These are phyloP conservation scores for Micromesistius poutassou DNA, from an alignment of 2,797 vertebrate genomes.

Conservation along the genomic window DNA sequence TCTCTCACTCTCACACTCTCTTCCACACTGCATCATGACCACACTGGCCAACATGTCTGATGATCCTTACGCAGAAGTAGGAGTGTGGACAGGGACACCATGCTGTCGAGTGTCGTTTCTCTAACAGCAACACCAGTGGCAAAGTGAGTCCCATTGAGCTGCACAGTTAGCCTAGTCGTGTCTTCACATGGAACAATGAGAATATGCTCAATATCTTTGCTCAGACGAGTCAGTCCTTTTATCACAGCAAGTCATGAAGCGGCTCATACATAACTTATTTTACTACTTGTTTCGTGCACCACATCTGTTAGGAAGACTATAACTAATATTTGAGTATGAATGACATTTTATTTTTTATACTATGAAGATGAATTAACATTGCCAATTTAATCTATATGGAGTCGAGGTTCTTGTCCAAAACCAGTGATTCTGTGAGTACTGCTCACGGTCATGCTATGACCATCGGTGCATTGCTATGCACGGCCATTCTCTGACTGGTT, in stretches of 20 bases:
- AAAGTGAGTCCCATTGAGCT: not conserved
- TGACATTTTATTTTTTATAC: no score
- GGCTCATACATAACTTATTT: no score
- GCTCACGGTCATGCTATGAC: no score
- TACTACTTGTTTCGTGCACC: no score
- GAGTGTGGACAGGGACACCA: not conserved
- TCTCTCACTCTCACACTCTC: not conserved
- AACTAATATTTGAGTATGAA: no score
- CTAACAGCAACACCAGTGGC: not conserved
- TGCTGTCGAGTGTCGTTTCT: constrained; percentile 2
- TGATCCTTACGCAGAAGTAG: not conserved
- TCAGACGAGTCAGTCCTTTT: not conserved
- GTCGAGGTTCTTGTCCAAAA: no score
- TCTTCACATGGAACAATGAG: not conserved
- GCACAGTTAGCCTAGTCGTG: not conserved
- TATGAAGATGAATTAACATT: no score
- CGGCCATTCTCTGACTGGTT: no score
- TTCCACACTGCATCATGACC: not conserved
- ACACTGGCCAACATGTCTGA: not conserved
- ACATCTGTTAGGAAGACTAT: no score
- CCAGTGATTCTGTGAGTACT: no score
- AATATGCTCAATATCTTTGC: not conserved
- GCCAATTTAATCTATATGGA: no score
- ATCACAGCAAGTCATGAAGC: not conserved
- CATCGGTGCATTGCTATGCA: no score